Conservation (phyloP, 2,113 vertebrate genomes). For the Phalacrocorax pelagicus region DNA sequence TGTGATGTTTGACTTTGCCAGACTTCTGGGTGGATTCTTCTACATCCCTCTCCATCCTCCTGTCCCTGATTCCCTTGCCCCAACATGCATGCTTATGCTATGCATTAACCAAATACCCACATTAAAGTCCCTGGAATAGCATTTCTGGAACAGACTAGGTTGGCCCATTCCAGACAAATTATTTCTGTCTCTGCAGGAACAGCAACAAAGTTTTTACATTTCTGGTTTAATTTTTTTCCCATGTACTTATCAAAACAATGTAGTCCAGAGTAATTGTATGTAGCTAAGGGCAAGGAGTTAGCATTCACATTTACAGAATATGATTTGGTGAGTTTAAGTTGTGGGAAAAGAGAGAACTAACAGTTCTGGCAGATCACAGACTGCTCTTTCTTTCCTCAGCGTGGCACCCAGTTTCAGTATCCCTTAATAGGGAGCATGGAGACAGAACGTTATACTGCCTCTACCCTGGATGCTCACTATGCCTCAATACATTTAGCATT, state of each 20-base stretch:
- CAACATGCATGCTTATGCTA: neutral
- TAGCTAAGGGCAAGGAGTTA: neutral
- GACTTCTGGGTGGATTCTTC: neutral
- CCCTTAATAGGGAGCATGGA: neutral
- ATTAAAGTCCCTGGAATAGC: neutral
- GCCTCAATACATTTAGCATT: neutral
- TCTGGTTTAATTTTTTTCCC: neutral
- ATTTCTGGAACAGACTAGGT: neutral
- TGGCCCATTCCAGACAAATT: neutral
- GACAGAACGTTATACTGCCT: neutral
- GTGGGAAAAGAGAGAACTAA: neutral
- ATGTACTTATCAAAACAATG: neutral
- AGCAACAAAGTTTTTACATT: neutral
- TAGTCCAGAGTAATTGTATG: neutral
- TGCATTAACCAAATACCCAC: neutral
- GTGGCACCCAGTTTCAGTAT: neutral
- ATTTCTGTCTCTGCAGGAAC: neutral
- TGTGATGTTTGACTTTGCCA: neutral
- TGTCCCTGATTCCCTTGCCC: neutral
- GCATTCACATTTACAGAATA: neutral
- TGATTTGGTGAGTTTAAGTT: neutral
- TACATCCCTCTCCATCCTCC: neutral
- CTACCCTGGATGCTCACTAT: accelerated
- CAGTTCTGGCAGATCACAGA: neutral
- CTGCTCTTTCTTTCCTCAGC: neutral